These are phyloP conservation scores for Pterophyllum scalare DNA, from an alignment of 2,113 vertebrate genomes.

Conservation along the genomic window DNA sequence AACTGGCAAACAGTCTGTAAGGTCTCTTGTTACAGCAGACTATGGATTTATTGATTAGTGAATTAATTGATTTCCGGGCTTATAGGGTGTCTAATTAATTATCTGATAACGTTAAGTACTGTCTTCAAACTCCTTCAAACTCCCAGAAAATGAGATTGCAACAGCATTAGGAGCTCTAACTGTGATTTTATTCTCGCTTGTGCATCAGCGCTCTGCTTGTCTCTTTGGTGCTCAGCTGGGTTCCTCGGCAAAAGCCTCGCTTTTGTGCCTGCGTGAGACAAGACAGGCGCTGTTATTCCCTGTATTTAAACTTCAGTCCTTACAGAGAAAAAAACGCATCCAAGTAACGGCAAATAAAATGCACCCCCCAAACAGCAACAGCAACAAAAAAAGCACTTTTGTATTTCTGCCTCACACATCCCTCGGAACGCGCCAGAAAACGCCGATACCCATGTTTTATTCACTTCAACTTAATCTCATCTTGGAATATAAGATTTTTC, in stretches of 20 bases:
- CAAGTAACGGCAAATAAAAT: not conserved
- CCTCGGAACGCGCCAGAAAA: not conserved
- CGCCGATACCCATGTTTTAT: not conserved
- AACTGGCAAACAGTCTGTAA: slow-evolving; percentile 63
- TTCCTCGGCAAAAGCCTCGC: slow-evolving; percentile 46
- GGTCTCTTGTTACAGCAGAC: slow-evolving; percentile 74
- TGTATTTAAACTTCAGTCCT: slow-evolving; percentile 46
- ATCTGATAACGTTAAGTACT: slow-evolving; percentile 80
- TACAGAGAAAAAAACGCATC: not conserved
- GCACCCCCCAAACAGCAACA: not conserved
- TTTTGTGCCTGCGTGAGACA: slow-evolving; percentile 73
- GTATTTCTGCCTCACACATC: not conserved
- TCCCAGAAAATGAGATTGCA: slow-evolving; percentile 57
- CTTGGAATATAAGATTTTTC: not conserved
- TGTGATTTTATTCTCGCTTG: slow-evolving; percentile 52
- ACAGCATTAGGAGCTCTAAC: slow-evolving; percentile 24
- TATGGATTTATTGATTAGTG: slow-evolving; percentile 80
- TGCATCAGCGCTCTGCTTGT: slow-evolving; percentile 49
- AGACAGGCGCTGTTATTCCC: slow-evolving; percentile 54
- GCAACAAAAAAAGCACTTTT: not conserved
- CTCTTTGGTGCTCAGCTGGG: slow-evolving; percentile 57
- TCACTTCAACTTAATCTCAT: not conserved
- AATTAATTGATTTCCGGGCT: slow-evolving; percentile 78
- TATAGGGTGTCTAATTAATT: slow-evolving; percentile 79
- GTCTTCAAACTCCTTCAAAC: slow-evolving; percentile 72